Evolutionary conservation across 2,888 invertebrate genomes (phyloP).

Genomic region (Apodemia mormo): DNA sequence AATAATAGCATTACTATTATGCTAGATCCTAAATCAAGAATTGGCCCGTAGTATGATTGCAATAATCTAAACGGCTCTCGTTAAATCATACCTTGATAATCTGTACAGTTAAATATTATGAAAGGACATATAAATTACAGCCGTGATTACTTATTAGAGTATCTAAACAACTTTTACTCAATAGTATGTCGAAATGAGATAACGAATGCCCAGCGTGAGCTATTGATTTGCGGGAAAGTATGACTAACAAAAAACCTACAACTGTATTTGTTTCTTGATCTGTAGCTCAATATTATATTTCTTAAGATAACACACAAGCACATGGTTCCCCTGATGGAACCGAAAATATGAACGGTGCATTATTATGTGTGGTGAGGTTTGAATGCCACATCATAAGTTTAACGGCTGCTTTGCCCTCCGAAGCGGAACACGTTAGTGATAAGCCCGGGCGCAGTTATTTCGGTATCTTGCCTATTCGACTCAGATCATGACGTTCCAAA

Average conservation of each 20-base stretch:
- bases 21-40: background rate
- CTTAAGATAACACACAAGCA: too few relatives aligned
- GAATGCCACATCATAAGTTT: too few relatives aligned
- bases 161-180: constrained; percentile 25
- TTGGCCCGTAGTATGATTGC: background rate
- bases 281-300: too few relatives aligned
- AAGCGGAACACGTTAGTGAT: too few relatives aligned
- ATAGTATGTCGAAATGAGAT: constrained; percentile 11
- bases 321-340: too few relatives aligned
- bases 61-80: constrained; percentile 19
- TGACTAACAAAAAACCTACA: background rate
- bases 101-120: constrained; percentile 18
- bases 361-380: too few relatives aligned
- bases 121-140: constrained; percentile 25
- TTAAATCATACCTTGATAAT: constrained; percentile 24
- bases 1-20: background rate
- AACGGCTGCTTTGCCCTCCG: too few relatives aligned
- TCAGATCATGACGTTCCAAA: too few relatives aligned
- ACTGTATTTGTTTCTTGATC: too few relatives aligned
- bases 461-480: too few relatives aligned
- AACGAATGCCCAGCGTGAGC: background rate
- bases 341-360: too few relatives aligned
- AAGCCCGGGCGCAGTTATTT: too few relatives aligned
- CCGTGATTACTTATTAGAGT: constrained; percentile 19
- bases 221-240: background rate